phyloP scores from a whole-genome alignment of 2,888 invertebrate genomes.

The Trisateles emortualis region DNA sequence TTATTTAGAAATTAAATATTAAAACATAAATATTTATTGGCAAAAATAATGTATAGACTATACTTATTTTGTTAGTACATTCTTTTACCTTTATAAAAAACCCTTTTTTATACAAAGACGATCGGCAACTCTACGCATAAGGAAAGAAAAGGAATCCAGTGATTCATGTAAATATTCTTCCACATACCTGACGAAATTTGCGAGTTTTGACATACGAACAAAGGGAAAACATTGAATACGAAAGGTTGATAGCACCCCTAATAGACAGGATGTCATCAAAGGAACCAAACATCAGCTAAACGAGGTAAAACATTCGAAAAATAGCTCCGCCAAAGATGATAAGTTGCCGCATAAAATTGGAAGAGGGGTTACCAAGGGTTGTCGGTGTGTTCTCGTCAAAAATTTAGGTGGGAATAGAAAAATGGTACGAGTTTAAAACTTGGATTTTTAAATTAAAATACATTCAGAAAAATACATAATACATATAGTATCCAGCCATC shows the following conservation, averaged over 20 bases:
- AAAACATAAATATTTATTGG: no score
- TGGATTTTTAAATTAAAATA: not conserved
- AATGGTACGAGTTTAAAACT: not conserved
- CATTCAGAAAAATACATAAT: no score
- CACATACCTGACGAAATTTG: constrained; percentile 32
- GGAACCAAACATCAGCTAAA: constrained; percentile 67
- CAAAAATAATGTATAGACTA: no score
- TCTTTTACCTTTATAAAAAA: not conserved
- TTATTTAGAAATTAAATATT: no score
- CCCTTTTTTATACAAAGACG: not conserved
- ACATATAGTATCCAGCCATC: no score
- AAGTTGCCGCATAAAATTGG: constrained; percentile 65
- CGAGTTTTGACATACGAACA: constrained; percentile 35
- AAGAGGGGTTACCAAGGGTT: constrained; percentile 21
- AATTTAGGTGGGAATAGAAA: constrained; percentile 1
- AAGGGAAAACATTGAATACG: constrained; percentile 40
- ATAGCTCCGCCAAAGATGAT: constrained; percentile 69
- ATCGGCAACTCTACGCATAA: not conserved
- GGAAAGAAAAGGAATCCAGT: constrained; percentile 21
- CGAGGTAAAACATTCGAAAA: constrained; percentile 71
- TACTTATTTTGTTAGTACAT: no score
- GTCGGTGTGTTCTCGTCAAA: constrained; percentile 23
- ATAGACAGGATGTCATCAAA: constrained; percentile 64
- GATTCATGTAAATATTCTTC: constrained; percentile 38
- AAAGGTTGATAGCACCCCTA: constrained; percentile 47